phyloP scores from a whole-genome alignment of 2,888 invertebrate species.

The Aricia artaxerxes region DNA sequence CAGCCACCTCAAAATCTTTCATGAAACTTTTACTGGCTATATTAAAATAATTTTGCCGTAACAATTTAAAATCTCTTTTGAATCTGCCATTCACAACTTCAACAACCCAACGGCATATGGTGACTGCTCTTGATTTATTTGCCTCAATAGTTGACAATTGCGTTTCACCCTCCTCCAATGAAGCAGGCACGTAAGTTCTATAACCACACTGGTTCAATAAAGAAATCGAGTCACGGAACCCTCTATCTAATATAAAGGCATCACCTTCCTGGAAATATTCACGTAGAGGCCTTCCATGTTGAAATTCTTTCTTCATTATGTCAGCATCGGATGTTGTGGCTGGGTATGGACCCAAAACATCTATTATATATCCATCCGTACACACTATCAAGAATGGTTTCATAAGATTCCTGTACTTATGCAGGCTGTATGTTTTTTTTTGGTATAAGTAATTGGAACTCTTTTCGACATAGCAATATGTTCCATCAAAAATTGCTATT shows the following conservation, averaged over 20 bases:
- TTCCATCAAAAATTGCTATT: slow-evolving; percentile 30
- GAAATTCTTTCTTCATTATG: not conserved
- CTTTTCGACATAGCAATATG: slow-evolving; percentile 33
- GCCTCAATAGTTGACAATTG: slow-evolving; percentile 32
- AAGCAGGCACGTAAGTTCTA: slow-evolving; percentile 34
- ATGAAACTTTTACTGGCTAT: no score
- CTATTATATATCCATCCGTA: slow-evolving; percentile 37
- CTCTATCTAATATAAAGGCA: no score
- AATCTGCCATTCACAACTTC: no score
- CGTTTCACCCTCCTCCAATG: slow-evolving; percentile 32
- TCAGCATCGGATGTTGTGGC: no score
- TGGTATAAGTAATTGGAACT: slow-evolving; percentile 37
- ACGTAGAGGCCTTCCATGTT: slow-evolving; percentile 9
- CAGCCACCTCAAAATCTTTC: slow-evolving; percentile 33
- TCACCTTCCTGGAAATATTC: slow-evolving; percentile 36
- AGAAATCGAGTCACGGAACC: slow-evolving; percentile 32
- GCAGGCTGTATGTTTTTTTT: slow-evolving; percentile 37
- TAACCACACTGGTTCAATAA: slow-evolving; percentile 31
- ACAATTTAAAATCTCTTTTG: slow-evolving; percentile 38
- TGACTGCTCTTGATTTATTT: no score
- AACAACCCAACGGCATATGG: no score
- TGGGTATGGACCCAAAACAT: slow-evolving; percentile 20
- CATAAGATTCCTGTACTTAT: slow-evolving; percentile 38
- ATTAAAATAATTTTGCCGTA: slow-evolving; percentile 33
- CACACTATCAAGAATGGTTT: slow-evolving; percentile 39